Base-by-base conservation (phyloP, 2,888 invertebrate species). In the Atethmia centrago region DNA sequence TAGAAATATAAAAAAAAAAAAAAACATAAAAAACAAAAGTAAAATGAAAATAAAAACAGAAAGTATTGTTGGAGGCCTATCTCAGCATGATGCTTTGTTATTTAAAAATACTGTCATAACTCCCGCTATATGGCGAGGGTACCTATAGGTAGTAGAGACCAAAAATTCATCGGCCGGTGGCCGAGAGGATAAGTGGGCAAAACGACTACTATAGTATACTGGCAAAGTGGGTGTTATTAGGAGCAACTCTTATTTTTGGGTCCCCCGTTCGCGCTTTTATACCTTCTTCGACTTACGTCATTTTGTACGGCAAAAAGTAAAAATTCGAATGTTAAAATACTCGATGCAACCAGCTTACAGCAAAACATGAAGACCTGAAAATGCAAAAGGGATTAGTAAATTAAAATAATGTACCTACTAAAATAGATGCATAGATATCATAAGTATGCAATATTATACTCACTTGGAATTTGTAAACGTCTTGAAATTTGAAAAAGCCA, bases 331-430 rank as follows among this genome's bases (percentile, higher is more conserved):
- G 84, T 77, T 51, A 90, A 64, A 51, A 93, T 70, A 61, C 89
- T 79, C 28, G 85, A 88, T 2, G 85, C 58, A 51, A 94, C 89
- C 55, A 91, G 83, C 77, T 92, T 92, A 47, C 86, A 74, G 84
- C 88, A 91, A 77, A 92, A 91, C 67, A 90, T 42, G 19, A 90
- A 87, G 14, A 93, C 82, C 93, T 93, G 89, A 47, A 90, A 61
- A 90, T 68, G 45, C 70, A 76, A 51, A 56, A 56, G 0, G 21
- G n/a, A 61, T 58, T n/a, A 59, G 47, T 49, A 47, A 49, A n/a
- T 25, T 61, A 42, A n/a, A 49, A n/a, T 31, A n/a, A 40, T n/a
- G 14, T 59, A 36, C n/a, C 7, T 40, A 9, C n/a, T 40, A 16
- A 25, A 25, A 2, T 47, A 4, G n/a, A 4, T 51, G 7, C 7